Evolutionary conservation across 2,113 vertebrate genomes (phyloP).

Genomic region (Tautogolabrus adspersus): DNA sequence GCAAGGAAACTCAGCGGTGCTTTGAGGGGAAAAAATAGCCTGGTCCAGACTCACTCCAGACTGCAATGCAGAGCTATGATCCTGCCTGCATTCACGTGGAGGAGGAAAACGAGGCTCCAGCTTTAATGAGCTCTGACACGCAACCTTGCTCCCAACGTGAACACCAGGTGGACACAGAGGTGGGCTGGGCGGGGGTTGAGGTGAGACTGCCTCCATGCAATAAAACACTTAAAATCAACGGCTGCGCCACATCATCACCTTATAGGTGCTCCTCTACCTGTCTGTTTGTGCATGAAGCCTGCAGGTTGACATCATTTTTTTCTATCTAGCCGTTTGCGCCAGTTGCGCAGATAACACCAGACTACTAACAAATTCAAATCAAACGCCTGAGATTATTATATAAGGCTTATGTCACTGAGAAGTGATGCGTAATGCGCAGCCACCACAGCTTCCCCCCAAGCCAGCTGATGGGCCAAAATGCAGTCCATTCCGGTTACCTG

Average conservation of each 20-base stretch:
- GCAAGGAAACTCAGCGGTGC: slow-evolving; percentile 53
- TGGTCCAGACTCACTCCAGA: slow-evolving; percentile 63
- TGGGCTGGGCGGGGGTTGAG: slow-evolving; percentile 13
- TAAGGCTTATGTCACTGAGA: slow-evolving; percentile 73
- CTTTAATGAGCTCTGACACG: slow-evolving; percentile 67
- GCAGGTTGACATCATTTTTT: slow-evolving; percentile 2
- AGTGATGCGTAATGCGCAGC: slow-evolving; percentile 70
- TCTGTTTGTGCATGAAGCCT: slow-evolving; percentile 27
- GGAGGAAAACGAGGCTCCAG: slow-evolving; percentile 46
- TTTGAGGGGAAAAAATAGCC: slow-evolving; percentile 40
- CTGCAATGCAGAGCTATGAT: slow-evolving; percentile 79
- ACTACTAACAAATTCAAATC: slow-evolving; percentile 47
- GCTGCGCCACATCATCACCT: slow-evolving; percentile 65
- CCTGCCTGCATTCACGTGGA: slow-evolving; percentile 64
- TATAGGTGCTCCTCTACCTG: slow-evolving; percentile 48
- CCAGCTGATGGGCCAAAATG: slow-evolving; percentile 50
- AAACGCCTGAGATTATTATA: slow-evolving; percentile 67
- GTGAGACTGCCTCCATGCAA: slow-evolving; percentile 17
- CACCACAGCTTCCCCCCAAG: slow-evolving; percentile 47
- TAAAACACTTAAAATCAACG: slow-evolving; percentile 27
- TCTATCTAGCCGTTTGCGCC: slow-evolving; percentile 56
- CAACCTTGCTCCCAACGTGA: slow-evolving; percentile 56
- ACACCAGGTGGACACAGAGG: slow-evolving; percentile 64
- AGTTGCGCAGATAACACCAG: slow-evolving; percentile 30
- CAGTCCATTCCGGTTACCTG: slow-evolving; percentile 45